phyloP scores from a whole-genome alignment of 2,797 vertebrate species.

The Botia almorhae region DNA sequence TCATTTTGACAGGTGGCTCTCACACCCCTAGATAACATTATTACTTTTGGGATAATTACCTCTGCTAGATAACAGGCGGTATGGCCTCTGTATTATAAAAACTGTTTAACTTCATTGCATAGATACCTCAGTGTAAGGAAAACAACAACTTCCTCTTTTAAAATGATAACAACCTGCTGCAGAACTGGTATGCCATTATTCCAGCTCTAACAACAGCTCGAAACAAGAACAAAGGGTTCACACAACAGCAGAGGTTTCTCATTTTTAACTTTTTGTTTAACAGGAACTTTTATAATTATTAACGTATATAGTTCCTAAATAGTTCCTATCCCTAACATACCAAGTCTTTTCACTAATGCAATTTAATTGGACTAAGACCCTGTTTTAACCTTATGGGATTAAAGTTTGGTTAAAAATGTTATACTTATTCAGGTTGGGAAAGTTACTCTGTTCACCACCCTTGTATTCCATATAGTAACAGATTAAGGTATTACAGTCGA shows the following conservation, averaged over 20 bases:
- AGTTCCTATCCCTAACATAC: background rate
- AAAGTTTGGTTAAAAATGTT: slow-evolving; percentile 42
- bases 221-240: background rate
- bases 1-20: slow-evolving; percentile 53
- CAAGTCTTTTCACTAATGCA: background rate
- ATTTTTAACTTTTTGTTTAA: background rate
- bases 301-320: background rate
- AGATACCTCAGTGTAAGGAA: slow-evolving; percentile 15
- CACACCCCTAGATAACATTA: slow-evolving; percentile 57
- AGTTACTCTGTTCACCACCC: slow-evolving; percentile 17
- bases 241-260: background rate
- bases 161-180: slow-evolving; percentile 10
- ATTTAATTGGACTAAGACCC: slow-evolving; percentile 29
- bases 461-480: slow-evolving; percentile 16
- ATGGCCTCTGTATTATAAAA: slow-evolving; percentile 30
- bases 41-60: slow-evolving; percentile 60
- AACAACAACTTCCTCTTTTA: slow-evolving; percentile 18
- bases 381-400: slow-evolving; percentile 35
- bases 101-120: slow-evolving; percentile 25
- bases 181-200: slow-evolving; percentile 9
- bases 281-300: background rate
- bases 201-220: background rate
- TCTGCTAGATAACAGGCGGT: slow-evolving; percentile 43
- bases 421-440: background rate
- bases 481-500: slow-evolving; percentile 47